phyloP scores from a whole-genome alignment of 2,888 invertebrate species.

The Cataglyphis livida region DNA sequence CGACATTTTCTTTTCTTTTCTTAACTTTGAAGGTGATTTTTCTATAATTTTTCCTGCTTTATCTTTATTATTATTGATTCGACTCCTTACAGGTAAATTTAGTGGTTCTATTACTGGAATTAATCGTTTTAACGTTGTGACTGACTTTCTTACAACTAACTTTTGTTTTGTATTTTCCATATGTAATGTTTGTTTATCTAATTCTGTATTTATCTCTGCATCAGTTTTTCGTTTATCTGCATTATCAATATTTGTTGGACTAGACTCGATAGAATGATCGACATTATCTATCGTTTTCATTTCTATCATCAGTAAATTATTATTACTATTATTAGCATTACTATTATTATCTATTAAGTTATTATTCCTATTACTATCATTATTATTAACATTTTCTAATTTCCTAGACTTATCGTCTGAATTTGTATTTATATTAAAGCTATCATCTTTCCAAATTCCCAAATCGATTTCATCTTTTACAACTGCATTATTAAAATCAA shows the following conservation, averaged over 20 bases:
- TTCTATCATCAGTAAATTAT: neutral
- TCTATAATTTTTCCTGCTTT: conserved; percentile 21
- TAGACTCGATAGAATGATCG: neutral
- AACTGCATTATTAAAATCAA: neutral
- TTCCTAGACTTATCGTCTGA: neutral
- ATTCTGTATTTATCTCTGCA: neutral
- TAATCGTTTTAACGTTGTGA: neutral
- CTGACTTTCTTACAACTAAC: neutral
- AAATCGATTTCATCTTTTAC: neutral
- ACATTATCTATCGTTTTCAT: neutral
- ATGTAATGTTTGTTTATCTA: neutral
- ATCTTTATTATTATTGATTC: neutral
- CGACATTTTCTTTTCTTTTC: conserved; percentile 55
- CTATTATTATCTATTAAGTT: neutral
- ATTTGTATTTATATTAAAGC: neutral
- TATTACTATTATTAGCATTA: neutral
- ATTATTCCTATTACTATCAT: neutral
- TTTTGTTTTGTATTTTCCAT: neutral
- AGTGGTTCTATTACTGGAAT: conserved; percentile 65
- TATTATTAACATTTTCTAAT: neutral
- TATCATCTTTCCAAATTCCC: neutral
- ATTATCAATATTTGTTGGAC: neutral
- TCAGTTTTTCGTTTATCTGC: neutral
- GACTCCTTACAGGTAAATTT: conserved; percentile 50
- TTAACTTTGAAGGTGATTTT: conserved; percentile 23